A percentile compares a stretch with the other conserved stretches of the same genome.
Conservation (phyloP, 2,113 vertebrate genomes). For the Gymnorhina tibicen region DNA sequence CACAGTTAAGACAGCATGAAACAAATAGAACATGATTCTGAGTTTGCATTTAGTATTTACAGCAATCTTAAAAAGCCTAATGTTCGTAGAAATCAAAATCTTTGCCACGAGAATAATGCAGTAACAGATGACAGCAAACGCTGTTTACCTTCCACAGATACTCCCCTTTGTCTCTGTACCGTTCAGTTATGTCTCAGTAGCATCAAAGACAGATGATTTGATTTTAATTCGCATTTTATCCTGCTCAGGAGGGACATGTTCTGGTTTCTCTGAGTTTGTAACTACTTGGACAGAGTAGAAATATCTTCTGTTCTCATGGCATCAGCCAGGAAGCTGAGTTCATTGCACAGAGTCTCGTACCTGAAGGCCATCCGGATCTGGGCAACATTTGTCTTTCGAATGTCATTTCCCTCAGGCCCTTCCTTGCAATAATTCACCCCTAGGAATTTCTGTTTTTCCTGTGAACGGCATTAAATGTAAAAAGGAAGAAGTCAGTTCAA, state of each 20-base stretch:
- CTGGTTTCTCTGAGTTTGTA: slow-evolving; percentile 8
- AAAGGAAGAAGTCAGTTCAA: slow-evolving; percentile 6
- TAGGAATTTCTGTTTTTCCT: slow-evolving; percentile 96
- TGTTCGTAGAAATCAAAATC: background rate
- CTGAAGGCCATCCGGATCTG: slow-evolving; percentile 97
- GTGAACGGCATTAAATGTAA: background rate
- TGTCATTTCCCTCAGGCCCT: slow-evolving; percentile 93
- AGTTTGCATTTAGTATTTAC: slow-evolving; percentile 8
- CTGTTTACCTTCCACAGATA: background rate
- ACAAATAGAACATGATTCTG: background rate
- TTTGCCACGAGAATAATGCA: background rate
- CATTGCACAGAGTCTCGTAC: slow-evolving; percentile 90
- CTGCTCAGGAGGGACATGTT: background rate
- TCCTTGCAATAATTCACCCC: slow-evolving; percentile 89
- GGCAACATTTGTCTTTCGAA: slow-evolving; percentile 92
- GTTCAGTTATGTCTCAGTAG: background rate
- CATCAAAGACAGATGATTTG: background rate
- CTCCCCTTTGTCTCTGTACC: background rate
- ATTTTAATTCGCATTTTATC: background rate
- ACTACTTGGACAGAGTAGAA: slow-evolving; percentile 59
- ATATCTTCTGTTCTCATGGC: slow-evolving; percentile 82
- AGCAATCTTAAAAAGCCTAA: slow-evolving; percentile 3
- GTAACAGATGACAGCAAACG: background rate
- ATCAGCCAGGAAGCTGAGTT: slow-evolving; percentile 92
- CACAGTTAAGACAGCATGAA: background rate